A percentile compares a stretch with the other conserved stretches of the same genome.
These are phyloP conservation scores for Jaculus jaculus DNA, from an alignment of 2,113 vertebrate genomes.

Conservation along the genomic window DNA sequence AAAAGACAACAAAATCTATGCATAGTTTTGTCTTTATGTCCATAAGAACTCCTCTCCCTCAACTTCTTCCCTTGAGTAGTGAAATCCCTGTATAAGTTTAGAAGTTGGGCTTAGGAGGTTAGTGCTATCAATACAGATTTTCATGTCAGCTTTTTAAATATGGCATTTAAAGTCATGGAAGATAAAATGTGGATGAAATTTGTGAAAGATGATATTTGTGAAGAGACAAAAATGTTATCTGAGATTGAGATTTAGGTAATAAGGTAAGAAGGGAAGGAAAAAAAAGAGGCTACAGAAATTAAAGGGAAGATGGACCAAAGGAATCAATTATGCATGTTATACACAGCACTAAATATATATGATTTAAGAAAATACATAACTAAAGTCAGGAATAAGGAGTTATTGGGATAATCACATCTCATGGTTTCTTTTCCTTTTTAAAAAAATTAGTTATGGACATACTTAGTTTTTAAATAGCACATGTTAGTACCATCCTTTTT, in stretches of 20 bases:
- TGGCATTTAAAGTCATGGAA: conserved; percentile 14
- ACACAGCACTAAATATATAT: not conserved
- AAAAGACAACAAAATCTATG: too few species aligned
- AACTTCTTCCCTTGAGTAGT: not conserved
- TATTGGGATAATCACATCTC: not conserved
- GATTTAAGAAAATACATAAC: not conserved
- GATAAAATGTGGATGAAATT: not conserved
- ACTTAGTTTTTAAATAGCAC: too few species aligned
- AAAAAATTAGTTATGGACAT: too few species aligned
- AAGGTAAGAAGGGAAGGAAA: not conserved
- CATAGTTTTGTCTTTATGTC: too few species aligned
- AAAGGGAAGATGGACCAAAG: not conserved
- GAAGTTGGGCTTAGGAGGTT: conserved; percentile 9
- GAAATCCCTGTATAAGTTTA: not conserved
- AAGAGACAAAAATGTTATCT: not conserved
- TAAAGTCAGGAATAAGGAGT: not conserved
- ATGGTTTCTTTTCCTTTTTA: too few species aligned
- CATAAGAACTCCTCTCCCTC: not conserved
- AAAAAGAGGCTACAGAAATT: not conserved
- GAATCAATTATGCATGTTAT: not conserved
- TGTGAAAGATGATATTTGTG: not conserved
- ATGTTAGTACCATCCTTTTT: too few species aligned
- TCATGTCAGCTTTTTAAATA: not conserved
- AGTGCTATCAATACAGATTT: conserved; percentile 35
- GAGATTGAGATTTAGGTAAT: not conserved